Percentiles rank a stretch among this genome's conserved stretches.
These are phyloP conservation scores for Thelaira solivaga DNA, from an alignment of 2,888 invertebrate species.

Conservation along the genomic window DNA sequence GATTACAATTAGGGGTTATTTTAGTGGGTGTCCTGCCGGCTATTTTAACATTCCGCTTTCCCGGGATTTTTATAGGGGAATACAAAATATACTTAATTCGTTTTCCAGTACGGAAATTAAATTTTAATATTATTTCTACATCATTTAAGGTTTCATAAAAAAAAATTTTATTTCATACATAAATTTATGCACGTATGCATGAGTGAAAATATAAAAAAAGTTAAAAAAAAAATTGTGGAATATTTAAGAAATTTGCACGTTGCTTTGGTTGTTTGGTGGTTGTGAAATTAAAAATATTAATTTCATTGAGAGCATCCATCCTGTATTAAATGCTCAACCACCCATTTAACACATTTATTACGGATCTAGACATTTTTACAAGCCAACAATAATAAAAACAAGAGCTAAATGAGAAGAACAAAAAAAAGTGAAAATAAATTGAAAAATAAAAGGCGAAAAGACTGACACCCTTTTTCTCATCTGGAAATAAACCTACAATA, in stretches of 20 bases:
- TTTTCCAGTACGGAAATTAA: no score
- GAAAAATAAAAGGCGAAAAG: background rate
- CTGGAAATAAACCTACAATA: slow-evolving; percentile 1
- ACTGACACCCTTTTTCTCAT: slow-evolving; percentile 29
- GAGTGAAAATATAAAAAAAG: no score
- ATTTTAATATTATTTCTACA: no score
- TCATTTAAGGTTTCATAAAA: no score
- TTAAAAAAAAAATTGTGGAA: no score
- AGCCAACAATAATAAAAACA: slow-evolving; percentile 3
- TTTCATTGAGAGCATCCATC: slow-evolving; percentile 17
- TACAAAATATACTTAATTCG: no score
- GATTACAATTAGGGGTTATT: background rate
- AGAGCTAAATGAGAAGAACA: background rate
- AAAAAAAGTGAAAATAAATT: background rate
- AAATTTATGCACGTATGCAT: no score
- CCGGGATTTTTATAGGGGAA: no score
- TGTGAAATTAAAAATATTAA: slow-evolving; percentile 15
- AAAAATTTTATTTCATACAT: no score
- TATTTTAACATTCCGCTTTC: no score
- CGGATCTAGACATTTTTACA: slow-evolving; percentile 46
- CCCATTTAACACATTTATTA: slow-evolving; percentile 42
- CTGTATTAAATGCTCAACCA: slow-evolving; percentile 13
- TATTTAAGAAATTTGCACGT: no score
- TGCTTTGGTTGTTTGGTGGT: background rate
- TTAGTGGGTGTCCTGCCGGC: no score